Base-by-base conservation (phyloP, 2,888 invertebrate species). In the Caenorhabditis virilis region DNA sequence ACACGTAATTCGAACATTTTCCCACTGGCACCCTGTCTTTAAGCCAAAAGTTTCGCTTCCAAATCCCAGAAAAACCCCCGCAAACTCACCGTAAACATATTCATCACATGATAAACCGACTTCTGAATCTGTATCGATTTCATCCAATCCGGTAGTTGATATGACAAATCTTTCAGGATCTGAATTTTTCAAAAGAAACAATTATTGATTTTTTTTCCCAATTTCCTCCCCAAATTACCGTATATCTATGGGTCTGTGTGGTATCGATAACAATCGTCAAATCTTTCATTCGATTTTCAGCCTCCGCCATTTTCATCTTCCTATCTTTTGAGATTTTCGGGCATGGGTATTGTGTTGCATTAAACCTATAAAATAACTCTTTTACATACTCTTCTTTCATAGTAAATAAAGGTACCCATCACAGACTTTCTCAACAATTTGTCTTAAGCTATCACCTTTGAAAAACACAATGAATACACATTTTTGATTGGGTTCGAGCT, bases 141-240 rank as follows among this genome's bases (percentile, higher is more conserved):
- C 85, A 93, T 92, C 97, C 97, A 97, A 84, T 92, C 92, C 85
- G 94, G 93, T 64, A 99, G 91, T 85, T 95, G 94, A 85, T 94
- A 93, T 0, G 97, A 95, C 0, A 95, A 95, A 0, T 95, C 94
- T 0, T 95, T 93, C n/a, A 98, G 87, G 11, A 78, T 67, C 79
- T 79, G 55, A 47, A 64, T 27, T 26, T 27, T n/a, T n/a, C n/a
- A n/a, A 27, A 30, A 43, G 22, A 36, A 45, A 35, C 6, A 20
- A 23, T 25, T 20, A n/a, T n/a, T n/a, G n/a, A n/a, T n/a, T 43
- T 45, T 15, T 23, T 43, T 43, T 43, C 13, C 16, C 15, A 4
- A 22, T 26, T 13, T 9, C 1, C 39, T 9, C 23, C 39, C 38
- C 16, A 54, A 18, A 39, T 26, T 39, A 79, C 80, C 50, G 67